Base-by-base conservation (phyloP, 2,888 invertebrate genomes). In the Idaea dimidiata region DNA sequence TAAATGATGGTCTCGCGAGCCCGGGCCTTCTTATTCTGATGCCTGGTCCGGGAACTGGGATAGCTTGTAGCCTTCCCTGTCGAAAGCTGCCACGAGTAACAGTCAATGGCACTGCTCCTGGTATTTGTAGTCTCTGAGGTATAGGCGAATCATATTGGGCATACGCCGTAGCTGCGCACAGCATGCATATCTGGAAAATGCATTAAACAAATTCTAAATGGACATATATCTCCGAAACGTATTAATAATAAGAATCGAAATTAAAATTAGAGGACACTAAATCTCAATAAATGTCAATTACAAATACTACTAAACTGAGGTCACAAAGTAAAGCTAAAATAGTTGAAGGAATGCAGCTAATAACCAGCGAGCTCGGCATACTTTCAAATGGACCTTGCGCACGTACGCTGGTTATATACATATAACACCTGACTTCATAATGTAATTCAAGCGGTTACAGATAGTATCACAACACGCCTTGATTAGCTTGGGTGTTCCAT, bases 81-180 rank as follows among this genome's bases (percentile, higher is more conserved):
- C 91, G 81, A 78, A 79, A 91, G 66, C 81, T 93, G 59, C 84
- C 88, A 63, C 88, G 77, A 57, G 76, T 79, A 16, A 81, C 82
- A 17, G 91, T 91, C 57, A 94, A 59, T 8, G 89, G 83, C 18
- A 94, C 77, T 0, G 95, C 95, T 56, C 96, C 96, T 0, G 95
- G 95, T 69, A 96, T 95, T 74, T 90, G 92, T 17, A 95, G 84
- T 74, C 96, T 88, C 14, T 93, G 95, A n/a, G 96, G 95, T 62
- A 91, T 77, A 71, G 95, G 94, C 59, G 86, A 84, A 72, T 91
- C 90, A 84, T 86, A 91, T 82, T 93, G 93, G 64, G 93, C 93
- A 76, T 90, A 89, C 65, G 80, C 91, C 83, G 94, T 93, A 72
- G 93, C 93, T 70, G 84, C 85, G 78, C 89, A 92, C 83, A 91